Evolutionary conservation across 2,888 invertebrate genomes (phyloP).

Genomic region (Trilocha varians): DNA sequence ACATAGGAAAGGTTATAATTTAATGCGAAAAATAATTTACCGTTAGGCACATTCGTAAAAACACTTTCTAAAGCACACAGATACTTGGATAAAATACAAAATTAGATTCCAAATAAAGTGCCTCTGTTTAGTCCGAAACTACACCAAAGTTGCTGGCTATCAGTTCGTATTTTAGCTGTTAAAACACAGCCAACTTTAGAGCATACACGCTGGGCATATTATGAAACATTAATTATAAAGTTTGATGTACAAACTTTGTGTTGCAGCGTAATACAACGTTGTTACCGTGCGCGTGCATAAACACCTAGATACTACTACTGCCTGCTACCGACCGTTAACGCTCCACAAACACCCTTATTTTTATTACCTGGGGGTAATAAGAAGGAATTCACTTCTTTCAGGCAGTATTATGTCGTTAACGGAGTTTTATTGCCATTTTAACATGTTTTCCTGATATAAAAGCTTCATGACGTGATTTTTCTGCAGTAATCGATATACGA

Average conservation of each 20-base stretch:
- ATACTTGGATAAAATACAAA: too few relatives aligned
- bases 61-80: too few relatives aligned
- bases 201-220: conserved; percentile 37
- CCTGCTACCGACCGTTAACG: conserved; percentile 35
- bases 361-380: conserved; percentile 29
- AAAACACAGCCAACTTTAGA: conserved; percentile 33
- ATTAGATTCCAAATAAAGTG: too few relatives aligned
- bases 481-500: background rate
- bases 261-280: conserved; percentile 47
- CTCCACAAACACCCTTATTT: conserved; percentile 31
- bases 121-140: too few relatives aligned
- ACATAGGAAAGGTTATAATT: too few relatives aligned
- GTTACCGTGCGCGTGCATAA: conserved; percentile 52
- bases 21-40: too few relatives aligned
- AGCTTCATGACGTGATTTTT: background rate
- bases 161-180: background rate
- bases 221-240: conserved; percentile 58
- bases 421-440: background rate
- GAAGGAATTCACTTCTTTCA: conserved; percentile 26
- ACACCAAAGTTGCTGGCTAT: background rate
- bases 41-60: too few relatives aligned
- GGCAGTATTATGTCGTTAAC: conserved; percentile 7
- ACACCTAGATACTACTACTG: conserved; percentile 31
- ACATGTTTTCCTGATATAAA: background rate
- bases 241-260: conserved; percentile 40